phyloP scores from a whole-genome alignment of 2,113 vertebrate species.

The Fukomys damarensis region DNA sequence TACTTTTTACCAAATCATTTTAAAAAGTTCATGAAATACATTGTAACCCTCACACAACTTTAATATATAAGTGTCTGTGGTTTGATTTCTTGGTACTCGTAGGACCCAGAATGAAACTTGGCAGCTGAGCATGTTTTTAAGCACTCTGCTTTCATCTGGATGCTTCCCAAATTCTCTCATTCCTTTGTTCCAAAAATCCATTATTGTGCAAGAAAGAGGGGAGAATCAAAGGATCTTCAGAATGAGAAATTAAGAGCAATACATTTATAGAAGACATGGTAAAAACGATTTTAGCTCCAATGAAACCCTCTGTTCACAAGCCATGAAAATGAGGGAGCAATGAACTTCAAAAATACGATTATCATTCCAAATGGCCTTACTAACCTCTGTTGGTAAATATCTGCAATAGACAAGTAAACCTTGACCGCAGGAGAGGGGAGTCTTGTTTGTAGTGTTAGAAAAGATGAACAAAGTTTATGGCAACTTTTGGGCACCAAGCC shows the following conservation, averaged over 20 bases:
- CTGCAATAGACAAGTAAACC: conserved; percentile 60
- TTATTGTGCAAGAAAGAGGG: neutral
- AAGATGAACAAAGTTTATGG: conserved; percentile 70
- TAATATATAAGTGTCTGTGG: conserved; percentile 2
- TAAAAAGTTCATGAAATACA: conserved; percentile 7
- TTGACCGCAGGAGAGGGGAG: conserved; percentile 72
- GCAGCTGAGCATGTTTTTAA: conserved; percentile 35
- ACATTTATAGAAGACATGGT: neutral
- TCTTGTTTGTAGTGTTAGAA: conserved; percentile 71
- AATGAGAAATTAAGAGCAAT: conserved; percentile 23
- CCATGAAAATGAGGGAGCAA: neutral
- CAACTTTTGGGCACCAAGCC: conserved; percentile 40
- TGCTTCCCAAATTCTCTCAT: neutral
- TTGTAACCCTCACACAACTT: neutral
- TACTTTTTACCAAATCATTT: conserved; percentile 24
- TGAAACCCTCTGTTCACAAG: neutral
- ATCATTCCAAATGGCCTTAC: neutral
- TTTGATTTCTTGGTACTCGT: conserved; percentile 11
- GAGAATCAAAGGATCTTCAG: neutral
- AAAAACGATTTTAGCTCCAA: neutral
- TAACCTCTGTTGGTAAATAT: neutral
- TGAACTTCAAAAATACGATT: conserved; percentile 6
- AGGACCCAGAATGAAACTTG: conserved; percentile 10
- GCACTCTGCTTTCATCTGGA: neutral
- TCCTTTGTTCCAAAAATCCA: neutral